phyloP scores from a whole-genome alignment of 2,888 invertebrate species.

The Athalia rosae region DNA sequence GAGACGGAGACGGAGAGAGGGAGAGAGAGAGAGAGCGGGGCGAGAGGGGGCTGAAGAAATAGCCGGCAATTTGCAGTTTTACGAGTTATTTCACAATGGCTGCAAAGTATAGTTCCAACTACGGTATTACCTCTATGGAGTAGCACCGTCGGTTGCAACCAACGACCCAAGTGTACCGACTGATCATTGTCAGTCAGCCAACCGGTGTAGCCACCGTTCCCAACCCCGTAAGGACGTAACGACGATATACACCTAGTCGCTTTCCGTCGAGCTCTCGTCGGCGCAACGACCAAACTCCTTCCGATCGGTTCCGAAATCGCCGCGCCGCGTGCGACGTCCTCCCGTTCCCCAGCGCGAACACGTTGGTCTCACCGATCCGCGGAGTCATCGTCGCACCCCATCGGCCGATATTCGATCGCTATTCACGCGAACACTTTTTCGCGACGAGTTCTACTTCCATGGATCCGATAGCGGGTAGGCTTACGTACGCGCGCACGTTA shows the following conservation, averaged over 20 bases:
- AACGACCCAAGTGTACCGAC: neutral
- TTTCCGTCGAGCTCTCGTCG: no score
- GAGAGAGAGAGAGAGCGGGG: slow-evolving; percentile 49
- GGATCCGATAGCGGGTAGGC: no score
- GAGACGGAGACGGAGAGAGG: neutral
- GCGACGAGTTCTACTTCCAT: no score
- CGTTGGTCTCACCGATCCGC: no score
- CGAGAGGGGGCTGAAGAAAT: slow-evolving; percentile 59
- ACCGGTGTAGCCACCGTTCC: neutral
- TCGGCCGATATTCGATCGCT: no score
- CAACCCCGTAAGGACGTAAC: neutral
- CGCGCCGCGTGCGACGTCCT: neutral
- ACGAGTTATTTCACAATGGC: slow-evolving; percentile 74
- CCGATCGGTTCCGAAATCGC: neutral
- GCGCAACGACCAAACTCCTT: neutral
- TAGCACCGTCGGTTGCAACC: slow-evolving; percentile 18
- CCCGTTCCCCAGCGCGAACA: neutral
- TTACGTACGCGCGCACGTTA: no score
- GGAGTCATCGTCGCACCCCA: no score
- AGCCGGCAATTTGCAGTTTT: slow-evolving; percentile 73
- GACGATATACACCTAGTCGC: no score
- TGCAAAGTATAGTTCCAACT: slow-evolving; percentile 70
- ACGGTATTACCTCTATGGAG: slow-evolving; percentile 58
- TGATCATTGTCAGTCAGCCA: neutral
- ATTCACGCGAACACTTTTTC: no score